Conservation (phyloP, 2,113 vertebrate species). For the Athene noctua region DNA sequence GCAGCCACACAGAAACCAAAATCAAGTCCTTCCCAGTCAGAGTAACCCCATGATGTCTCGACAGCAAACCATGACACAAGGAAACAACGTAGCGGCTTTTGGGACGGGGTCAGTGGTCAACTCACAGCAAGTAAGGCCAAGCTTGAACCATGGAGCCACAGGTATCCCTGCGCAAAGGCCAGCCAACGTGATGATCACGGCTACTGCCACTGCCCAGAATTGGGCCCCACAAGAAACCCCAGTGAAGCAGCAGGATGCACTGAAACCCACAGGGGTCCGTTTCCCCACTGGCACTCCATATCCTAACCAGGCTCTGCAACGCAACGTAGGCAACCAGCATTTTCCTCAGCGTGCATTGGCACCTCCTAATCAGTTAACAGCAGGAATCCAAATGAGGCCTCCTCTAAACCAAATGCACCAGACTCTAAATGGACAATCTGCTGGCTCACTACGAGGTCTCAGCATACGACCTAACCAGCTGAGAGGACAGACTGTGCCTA, state of each 20-base stretch:
- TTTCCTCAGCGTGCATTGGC: conserved; percentile 81
- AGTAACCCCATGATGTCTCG: conserved; percentile 79
- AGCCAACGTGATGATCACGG: conserved; percentile 74
- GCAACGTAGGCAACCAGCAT: conserved; percentile 73
- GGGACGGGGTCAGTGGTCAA: conserved; percentile 72
- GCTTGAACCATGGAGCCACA: conserved; percentile 63
- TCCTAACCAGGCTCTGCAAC: conserved; percentile 75
- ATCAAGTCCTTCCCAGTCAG: conserved; percentile 76
- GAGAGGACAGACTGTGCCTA: conserved; percentile 77
- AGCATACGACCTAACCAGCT: conserved; percentile 79
- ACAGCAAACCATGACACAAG: conserved; percentile 65
- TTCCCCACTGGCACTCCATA: conserved; percentile 70
- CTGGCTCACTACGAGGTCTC: conserved; percentile 74
- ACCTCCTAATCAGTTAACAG: conserved; percentile 82
- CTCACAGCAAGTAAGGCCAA: conserved; percentile 76
- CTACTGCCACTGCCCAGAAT: conserved; percentile 64
- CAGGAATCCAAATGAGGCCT: conserved; percentile 81
- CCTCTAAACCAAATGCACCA: conserved; percentile 78
- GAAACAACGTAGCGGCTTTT: conserved; percentile 69
- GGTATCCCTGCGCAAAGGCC: conserved; percentile 72
- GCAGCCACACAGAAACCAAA: conserved; percentile 81
- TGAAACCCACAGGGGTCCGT: conserved; percentile 71
- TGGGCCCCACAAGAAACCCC: conserved; percentile 80
- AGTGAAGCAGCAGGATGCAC: conserved; percentile 79
- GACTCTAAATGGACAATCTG: conserved; percentile 72